Base-by-base conservation (phyloP, 2,888 invertebrate species). In the Alcis repandata region DNA sequence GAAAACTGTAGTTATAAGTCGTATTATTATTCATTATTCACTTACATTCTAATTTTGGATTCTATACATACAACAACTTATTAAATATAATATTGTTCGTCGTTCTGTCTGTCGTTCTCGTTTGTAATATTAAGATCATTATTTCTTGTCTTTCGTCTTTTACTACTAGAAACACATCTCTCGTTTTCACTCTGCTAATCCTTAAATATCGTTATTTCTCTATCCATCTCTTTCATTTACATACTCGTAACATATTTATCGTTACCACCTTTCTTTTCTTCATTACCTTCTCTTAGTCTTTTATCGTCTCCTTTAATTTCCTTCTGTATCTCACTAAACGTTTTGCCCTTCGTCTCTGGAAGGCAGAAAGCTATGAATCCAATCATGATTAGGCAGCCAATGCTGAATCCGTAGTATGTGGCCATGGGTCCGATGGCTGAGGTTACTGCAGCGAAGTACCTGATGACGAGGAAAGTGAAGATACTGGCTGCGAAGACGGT, bases 321-420 rank as follows among this genome's bases (percentile, higher is more conserved):
- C 10, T 63, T 68, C 53, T 91, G 90, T 8, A 91, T 90, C 62
- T 91, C 88, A 7, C 70, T 67, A 43, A 90, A 87, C 9, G 78
- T 78, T 53, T 83, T 89, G 0, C 88, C 88, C 36, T 88, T 90
- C 0, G 90, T 91, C 63, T 91, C 90, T 0, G 90, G 90, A 0
- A 90, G 51, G 63, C 77, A 86, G 8, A 85, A 71, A 11, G 76
- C 48, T 1, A 89, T 72, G 22, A 88, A 83, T 0, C 78, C 3
- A 27, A 76, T 74, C 0, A 84, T 59, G 0, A 64, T 48, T 9
- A 68, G 40, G 48, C 69, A 71, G 27, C 57, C 58, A 0, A 71
- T 58, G 8, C 63, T 60, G 33, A 85, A 88, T 2, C 78, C 52
- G 80, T 85, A 87, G 48, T 87, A 90, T 0, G 84, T 88, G 0